Conservation (phyloP, 1,140 invertebrate species). For the Musca vetustissima region DNA sequence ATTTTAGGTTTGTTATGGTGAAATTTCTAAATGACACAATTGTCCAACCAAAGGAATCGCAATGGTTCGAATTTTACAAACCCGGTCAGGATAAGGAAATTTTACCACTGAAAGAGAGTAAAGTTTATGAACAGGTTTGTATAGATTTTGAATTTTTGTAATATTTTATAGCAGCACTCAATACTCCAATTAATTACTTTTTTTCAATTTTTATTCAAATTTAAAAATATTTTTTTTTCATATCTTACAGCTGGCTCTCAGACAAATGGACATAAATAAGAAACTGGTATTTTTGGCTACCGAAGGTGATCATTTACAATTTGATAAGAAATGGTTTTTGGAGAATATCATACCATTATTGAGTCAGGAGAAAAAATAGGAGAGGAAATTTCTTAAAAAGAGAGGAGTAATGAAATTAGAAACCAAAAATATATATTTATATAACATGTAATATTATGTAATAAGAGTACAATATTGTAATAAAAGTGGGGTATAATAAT, state of each 20-base stretch:
- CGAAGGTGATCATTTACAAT: conserved; percentile 84
- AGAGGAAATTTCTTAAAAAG: no score
- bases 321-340: conserved; percentile 83
- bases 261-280: conserved; percentile 70
- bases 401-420: no score
- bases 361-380: neutral
- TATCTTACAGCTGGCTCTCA: conserved; percentile 73
- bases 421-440: no score
- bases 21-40: conserved; percentile 90
- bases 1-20: conserved; percentile 91
- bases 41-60: conserved; percentile 85
- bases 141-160: conserved; percentile 30
- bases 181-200: no score
- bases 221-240: neutral
- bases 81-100: conserved; percentile 70
- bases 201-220: no score
- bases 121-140: conserved; percentile 65
- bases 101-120: conserved; percentile 64
- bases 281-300: conserved; percentile 78
- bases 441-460: no score
- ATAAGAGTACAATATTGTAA: no score
- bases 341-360: conserved; percentile 69
- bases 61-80: conserved; percentile 91
- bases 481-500: no score
- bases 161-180: no score